Evolutionary conservation across 2,113 vertebrate genomes (phyloP).

Genomic region (Chaetops frenatus): DNA sequence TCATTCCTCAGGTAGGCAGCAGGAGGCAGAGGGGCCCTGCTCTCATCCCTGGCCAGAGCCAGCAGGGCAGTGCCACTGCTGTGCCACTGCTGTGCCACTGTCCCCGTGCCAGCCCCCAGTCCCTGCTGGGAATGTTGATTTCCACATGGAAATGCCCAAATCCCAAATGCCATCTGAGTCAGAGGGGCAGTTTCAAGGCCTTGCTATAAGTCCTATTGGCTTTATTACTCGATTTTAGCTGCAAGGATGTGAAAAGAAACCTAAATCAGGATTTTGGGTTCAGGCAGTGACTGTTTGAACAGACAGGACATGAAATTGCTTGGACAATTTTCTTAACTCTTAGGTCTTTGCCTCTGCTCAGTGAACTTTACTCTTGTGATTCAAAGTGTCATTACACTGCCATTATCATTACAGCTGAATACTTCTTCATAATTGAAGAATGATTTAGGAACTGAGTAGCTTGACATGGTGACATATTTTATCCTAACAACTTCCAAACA

Average conservation of each 20-base stretch:
- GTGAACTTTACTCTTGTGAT: background rate
- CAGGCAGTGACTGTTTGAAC: background rate
- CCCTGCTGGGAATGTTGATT: background rate
- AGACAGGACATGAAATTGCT: background rate
- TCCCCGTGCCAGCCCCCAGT: background rate
- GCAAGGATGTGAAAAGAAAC: background rate
- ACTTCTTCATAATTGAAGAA: conserved; percentile 29
- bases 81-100: background rate
- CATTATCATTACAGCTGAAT: conserved; percentile 23
- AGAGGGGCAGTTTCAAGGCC: accelerated
- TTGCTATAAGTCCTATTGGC: background rate
- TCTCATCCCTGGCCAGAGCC: background rate
- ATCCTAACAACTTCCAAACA: background rate
- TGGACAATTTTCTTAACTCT: background rate
- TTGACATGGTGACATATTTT: conserved; percentile 26
- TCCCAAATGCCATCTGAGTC: background rate
- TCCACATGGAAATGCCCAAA: background rate
- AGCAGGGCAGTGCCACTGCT: background rate
- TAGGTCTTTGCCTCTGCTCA: background rate
- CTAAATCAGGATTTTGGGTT: background rate
- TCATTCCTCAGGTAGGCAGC: background rate
- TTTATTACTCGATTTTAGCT: background rate
- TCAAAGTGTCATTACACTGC: conserved; percentile 4
- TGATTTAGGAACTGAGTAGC: conserved; percentile 44
- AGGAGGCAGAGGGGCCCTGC: background rate